phyloP scores from a whole-genome alignment of 2,888 invertebrate genomes.

The Epirrita christyi region DNA sequence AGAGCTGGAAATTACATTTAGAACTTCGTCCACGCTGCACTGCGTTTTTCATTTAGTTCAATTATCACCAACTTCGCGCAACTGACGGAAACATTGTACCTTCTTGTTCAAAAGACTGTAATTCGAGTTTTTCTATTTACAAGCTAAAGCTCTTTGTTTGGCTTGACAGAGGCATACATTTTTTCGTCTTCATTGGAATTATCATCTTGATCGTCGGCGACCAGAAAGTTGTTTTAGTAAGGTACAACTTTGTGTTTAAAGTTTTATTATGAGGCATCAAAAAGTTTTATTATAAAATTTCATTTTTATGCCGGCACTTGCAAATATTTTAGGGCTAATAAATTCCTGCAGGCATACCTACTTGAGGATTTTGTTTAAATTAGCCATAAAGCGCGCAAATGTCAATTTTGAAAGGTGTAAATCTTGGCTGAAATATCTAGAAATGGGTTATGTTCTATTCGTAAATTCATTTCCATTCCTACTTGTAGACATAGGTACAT shows the following conservation, averaged over 20 bases:
- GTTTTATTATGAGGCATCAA: constrained; percentile 18
- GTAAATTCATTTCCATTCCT: too few relatives aligned
- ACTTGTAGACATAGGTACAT: not conserved
- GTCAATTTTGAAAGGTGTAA: constrained; percentile 24
- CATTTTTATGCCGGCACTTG: constrained; percentile 35
- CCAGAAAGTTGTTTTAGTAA: constrained; percentile 11
- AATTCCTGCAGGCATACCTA: constrained; percentile 29
- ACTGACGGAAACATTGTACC: constrained; percentile 12
- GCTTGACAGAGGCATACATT: too few relatives aligned
- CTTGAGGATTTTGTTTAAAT: constrained; percentile 34
- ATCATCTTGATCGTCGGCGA: not conserved
- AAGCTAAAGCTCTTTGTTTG: not conserved
- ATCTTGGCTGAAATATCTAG: not conserved
- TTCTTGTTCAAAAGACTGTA: not conserved
- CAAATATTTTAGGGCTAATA: constrained; percentile 38
- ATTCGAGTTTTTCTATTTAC: not conserved
- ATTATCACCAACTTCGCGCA: constrained; percentile 29
- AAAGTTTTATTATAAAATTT: constrained; percentile 38
- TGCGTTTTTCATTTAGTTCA: constrained; percentile 39
- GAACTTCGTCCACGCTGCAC: constrained; percentile 18
- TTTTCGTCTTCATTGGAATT: not conserved
- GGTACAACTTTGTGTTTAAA: constrained; percentile 10
- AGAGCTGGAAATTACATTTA: constrained; percentile 37
- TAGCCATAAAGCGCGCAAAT: constrained; percentile 33
- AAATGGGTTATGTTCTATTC: too few relatives aligned